phyloP scores from a whole-genome alignment of 53 echinoderm and acorn worm species.

The Pentamera pediparva region DNA sequence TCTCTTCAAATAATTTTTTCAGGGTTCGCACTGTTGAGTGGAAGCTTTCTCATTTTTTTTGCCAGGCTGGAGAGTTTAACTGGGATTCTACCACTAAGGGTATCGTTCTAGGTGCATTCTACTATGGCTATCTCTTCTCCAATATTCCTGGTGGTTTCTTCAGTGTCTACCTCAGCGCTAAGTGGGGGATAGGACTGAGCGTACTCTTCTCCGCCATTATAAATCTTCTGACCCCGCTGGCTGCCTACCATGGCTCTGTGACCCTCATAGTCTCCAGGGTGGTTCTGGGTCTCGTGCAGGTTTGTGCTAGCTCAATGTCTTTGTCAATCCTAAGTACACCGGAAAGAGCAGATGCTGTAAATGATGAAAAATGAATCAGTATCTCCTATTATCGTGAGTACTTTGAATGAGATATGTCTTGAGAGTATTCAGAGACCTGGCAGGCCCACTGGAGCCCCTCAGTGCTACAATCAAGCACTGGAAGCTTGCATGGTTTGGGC shows the following conservation, averaged over 20 bases:
- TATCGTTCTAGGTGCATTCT: constrained; percentile 58
- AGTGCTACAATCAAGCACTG: no score
- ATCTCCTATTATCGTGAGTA: no score
- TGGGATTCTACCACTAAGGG: constrained; percentile 55
- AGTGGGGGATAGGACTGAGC: constrained; percentile 58
- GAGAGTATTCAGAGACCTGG: no score
- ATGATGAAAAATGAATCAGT: no score
- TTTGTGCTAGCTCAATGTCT: constrained; percentile 7
- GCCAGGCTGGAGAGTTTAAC: constrained; percentile 38
- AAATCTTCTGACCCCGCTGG: constrained; percentile 56
- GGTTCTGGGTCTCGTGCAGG: constrained; percentile 60
- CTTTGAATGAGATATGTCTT: no score
- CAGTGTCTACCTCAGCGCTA: constrained; percentile 40
- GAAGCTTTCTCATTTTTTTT: not conserved
- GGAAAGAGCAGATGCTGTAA: no score
- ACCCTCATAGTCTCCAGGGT: constrained; percentile 48
- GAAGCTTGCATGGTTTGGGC: no score
- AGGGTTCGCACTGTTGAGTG: not conserved
- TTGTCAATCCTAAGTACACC: no score
- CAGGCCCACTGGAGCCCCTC: no score
- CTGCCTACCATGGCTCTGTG: constrained; percentile 36
- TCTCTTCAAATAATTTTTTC: no score
- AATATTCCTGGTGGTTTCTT: constrained; percentile 62
- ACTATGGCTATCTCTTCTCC: constrained; percentile 64
- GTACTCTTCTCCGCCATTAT: constrained; percentile 31